Evolutionary conservation across 2,113 vertebrate species (phyloP), one percentile per base, ranked within the genome.

Genomic region (Origma solitaria): DNA sequence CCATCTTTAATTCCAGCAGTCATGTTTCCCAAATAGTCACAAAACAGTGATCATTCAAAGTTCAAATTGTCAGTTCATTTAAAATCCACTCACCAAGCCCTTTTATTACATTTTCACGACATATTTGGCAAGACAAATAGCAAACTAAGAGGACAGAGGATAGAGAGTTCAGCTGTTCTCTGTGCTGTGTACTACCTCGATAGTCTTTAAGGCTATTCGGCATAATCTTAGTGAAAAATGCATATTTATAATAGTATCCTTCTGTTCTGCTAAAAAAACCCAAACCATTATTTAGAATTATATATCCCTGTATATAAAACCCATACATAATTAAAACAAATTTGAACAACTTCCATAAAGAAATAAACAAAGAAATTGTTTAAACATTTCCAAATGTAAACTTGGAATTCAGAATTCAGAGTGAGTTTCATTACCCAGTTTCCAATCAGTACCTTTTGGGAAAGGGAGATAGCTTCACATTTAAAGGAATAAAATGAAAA

Each of bases 21-120:
- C 88, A 21, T 88, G 90, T 94, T 98, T 82, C 92, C 64, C 60
- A 94, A 97, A 95, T 58, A 96, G 79, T 81, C 77, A 95, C 95
- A 92, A 96, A 97, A 83, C 91, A 81, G 86, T 95, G 77, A 98
- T 96, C 94, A 96, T 96, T 97, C 93, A 90, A 95, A 97, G 79
- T 96, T 97, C 82, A 97, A 83, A 97, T 94, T 94, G 87, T 94
- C 92, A 95, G 94, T 95, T 96, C 94, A 95, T 96, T 96, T 95
- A 87, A 92, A 98, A 88, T 91, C 77, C 54, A 35, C 78, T 90
- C 66, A 82, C 53, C 2, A 10, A 96, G 82, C 76, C 80, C 50
- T 56, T 90, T 96, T 96, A 83, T 96, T 94, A 89, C 38, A 87
- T 56, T 92, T 80, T 82, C 57, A 45, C 81, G 50, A 35, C 6